These are phyloP conservation scores for Scomberomorus guttatus DNA, from an alignment of 2,797 vertebrate genomes.

Conservation along the genomic window DNA sequence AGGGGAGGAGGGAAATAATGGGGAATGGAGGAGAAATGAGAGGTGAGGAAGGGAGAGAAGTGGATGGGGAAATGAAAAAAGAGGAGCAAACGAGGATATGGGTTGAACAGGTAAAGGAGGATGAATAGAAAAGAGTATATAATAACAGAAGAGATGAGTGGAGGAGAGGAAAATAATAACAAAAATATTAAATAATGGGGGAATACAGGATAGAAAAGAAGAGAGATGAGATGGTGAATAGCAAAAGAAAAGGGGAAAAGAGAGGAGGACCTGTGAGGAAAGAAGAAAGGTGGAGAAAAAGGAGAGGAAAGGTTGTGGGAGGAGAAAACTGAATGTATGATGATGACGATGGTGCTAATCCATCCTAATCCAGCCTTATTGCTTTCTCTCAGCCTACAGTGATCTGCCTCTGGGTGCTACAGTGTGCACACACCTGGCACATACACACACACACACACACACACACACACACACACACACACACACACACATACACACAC, in stretches of 20 bases:
- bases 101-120: neutral
- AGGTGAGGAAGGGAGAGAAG: neutral
- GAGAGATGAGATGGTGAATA: constrained; percentile 12
- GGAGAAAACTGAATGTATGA: constrained; percentile 35
- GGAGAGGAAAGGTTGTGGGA: constrained; percentile 2
- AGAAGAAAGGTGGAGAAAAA: neutral
- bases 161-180: neutral
- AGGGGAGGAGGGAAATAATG: neutral
- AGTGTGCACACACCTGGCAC: neutral
- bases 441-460: constrained; percentile 23
- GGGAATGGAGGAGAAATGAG: neutral
- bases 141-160: neutral
- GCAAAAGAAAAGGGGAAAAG: neutral
- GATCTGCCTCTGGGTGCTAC: neutral
- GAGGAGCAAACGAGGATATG: constrained; percentile 12
- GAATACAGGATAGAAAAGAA: constrained; percentile 20
- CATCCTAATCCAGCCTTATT: constrained; percentile 72
- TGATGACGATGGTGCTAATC: constrained; percentile 65
- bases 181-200: neutral
- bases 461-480: constrained; percentile 13
- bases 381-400: constrained; percentile 46
- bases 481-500: constrained; percentile 18
- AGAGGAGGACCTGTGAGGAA: constrained; percentile 11
- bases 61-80: neutral
- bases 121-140: neutral